Evolutionary conservation across 2,113 vertebrate species (phyloP), one percentile per base, ranked within the genome.

Genomic region (Cheilinus undulatus): DNA sequence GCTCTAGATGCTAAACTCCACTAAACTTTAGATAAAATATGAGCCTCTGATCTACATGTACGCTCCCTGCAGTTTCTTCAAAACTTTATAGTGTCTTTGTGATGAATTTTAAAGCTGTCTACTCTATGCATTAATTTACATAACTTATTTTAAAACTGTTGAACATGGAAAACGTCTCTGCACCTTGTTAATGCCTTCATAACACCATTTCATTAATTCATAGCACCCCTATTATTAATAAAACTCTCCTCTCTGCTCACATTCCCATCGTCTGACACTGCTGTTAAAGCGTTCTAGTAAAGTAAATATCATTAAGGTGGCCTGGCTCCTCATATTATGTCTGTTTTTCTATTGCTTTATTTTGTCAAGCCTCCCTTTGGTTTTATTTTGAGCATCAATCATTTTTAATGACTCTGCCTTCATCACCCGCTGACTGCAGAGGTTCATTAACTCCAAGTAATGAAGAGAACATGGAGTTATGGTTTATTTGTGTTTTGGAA

Each of bases 381-480:
- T 26, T 59, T 56, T 49, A 42, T 62, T 46, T 54, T 30, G 8
- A 27, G 30, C 46, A 56, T 69, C 24, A 78, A 60, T 78, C 63
- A 38, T 28, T 49, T 63, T 26, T 67, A 70, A 66, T 53, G 57
- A 62, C 57, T 53, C 36, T 22, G 49, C 17, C 20, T 42, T 59
- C 50, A 50, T 67, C 38, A 20, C 17, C 27, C 36, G 22, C 45
- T 2, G 36, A 34, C 50, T 51, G 42, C n/a, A 20, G 13, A 42
- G 51, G 11, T 32, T 64, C 73, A 77, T 82, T 73, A 78, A 49
- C 57, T 64, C n/a, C 5, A 20, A 64, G 28, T 46, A 60, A 59
- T 49, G 22, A 56, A 12, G 36, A 24, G 43, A 70, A 53, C n/a
- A n/a, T 32, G 32, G 20, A 24, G 46, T 62, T 12, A 36, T 30